Evolutionary conservation across 1,140 invertebrate genomes (phyloP), one percentile per base, ranked within the genome.

Genomic region (Coptotermes formosanus): DNA sequence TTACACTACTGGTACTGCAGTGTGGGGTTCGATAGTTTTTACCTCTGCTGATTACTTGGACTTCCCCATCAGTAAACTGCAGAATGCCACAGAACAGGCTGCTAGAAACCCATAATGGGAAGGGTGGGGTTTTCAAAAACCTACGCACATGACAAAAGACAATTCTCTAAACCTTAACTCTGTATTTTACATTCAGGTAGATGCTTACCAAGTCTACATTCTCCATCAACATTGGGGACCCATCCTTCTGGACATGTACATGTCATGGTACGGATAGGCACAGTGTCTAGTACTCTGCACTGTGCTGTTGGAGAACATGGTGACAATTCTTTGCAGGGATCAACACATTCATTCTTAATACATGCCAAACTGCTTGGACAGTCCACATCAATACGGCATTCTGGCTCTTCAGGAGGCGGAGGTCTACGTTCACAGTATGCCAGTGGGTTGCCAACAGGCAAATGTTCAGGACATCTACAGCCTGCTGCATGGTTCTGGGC

Each of bases 221-320:
- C 92, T 82, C 95, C 96, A 87, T 94, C 93, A 85, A 94, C 92
- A 89, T 97, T 94, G 3, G 96, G 96, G 86, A 96, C 94, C 92
- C 94, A 97, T 30, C 95, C 95, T 88, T 96, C 95, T 0, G 96
- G 95, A 89, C 96, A 97, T 84, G 95, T 95, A 89, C 96, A 97
- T 64, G 95, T 95, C 93, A 97, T 95, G 1, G 96, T 97, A 84
- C 96, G 91, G 21, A 97, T 95, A 3, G 96, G 96, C 44, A 95
- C 92, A 30, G 96, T 96, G 89, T 97, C 95, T 7, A 96, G 92
- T 11, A 97, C 96, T 87, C 93, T 94, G 90, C 96, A 97, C 75
- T 93, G 92, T 4, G 96, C 94, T 75, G 94, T 94, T 81, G 92
- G 92, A 75, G 93, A 91, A 87, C 97, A 96, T 9, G 96, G 95